Percentiles rank a stretch among this genome's conserved stretches.
phyloP scores from a whole-genome alignment of 2,888 invertebrate genomes.

The Tenthredo distinguenda region DNA sequence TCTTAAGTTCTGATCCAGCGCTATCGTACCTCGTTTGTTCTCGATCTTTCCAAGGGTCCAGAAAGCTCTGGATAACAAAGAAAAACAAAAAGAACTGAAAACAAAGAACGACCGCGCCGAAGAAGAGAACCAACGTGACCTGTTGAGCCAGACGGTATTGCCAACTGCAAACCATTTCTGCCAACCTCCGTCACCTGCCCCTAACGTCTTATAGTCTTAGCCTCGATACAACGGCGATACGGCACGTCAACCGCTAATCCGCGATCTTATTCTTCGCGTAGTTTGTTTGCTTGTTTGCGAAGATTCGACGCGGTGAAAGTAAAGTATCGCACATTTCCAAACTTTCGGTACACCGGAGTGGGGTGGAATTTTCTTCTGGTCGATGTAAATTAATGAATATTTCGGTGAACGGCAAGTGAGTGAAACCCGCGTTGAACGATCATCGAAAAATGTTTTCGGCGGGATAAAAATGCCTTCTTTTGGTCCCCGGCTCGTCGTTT shows the following conservation, averaged over 20 bases:
- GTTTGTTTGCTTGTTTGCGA: neutral
- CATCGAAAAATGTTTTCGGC: neutral
- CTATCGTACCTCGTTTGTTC: neutral
- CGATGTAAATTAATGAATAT: neutral
- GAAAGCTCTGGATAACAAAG: constrained; percentile 53
- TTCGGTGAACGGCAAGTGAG: neutral
- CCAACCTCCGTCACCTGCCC: constrained; percentile 55
- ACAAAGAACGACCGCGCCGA: neutral
- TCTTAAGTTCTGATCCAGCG: neutral
- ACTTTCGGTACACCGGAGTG: neutral
- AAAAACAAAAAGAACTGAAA: neutral
- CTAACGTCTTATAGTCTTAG: constrained; percentile 18
- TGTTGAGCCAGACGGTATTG: constrained; percentile 60
- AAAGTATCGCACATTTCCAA: neutral
- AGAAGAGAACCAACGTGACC: constrained; percentile 56
- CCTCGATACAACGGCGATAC: constrained; percentile 64
- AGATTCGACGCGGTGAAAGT: neutral
- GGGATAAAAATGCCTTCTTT: neutral
- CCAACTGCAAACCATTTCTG: constrained; percentile 55
- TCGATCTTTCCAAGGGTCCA: constrained; percentile 50
- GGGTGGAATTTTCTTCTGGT: neutral
- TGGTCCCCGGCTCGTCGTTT: neutral
- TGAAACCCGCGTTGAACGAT: neutral
- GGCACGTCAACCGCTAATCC: constrained; percentile 67
- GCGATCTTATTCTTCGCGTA: constrained; percentile 64